These are phyloP conservation scores for Silurus meridionalis DNA, from an alignment of 2,113 vertebrate species.

Conservation along the genomic window DNA sequence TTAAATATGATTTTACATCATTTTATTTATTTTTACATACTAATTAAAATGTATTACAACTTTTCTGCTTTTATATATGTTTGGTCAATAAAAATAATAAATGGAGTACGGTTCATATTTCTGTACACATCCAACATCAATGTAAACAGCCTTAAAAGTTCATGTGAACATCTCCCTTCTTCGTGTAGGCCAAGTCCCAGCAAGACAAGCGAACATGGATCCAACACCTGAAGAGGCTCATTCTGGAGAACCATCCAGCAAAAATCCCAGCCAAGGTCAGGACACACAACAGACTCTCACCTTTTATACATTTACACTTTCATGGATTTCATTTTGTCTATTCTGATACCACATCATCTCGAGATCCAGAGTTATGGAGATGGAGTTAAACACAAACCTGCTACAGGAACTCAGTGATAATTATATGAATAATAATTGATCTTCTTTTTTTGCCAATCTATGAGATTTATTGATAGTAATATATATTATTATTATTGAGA, in stretches of 20 bases:
- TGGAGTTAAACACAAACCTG: neutral
- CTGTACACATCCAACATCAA: neutral
- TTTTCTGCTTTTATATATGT: no score
- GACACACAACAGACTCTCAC: neutral
- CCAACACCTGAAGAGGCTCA: constrained; percentile 93
- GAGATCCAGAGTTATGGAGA: neutral
- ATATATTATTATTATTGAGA: no score
- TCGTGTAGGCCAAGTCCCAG: constrained; percentile 86
- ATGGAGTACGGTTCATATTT: neutral
- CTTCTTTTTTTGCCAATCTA: no score
- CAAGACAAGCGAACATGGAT: constrained; percentile 98
- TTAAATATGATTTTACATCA: neutral
- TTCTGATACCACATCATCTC: neutral
- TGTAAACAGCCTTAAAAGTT: neutral
- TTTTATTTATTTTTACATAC: neutral
- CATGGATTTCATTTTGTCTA: neutral
- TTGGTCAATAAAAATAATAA: neutral
- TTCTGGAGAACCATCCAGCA: constrained; percentile 97
- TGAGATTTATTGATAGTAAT: no score
- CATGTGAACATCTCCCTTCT: constrained; percentile 10
- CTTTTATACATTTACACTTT: neutral
- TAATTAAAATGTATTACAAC: neutral
- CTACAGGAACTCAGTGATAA: neutral
- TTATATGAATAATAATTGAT: no score
- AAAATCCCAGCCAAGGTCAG: constrained; percentile 98